Evolutionary conservation across 2,113 vertebrate species (phyloP), one percentile per base, ranked within the genome.

Genomic region (Gorsachius goisagi): DNA sequence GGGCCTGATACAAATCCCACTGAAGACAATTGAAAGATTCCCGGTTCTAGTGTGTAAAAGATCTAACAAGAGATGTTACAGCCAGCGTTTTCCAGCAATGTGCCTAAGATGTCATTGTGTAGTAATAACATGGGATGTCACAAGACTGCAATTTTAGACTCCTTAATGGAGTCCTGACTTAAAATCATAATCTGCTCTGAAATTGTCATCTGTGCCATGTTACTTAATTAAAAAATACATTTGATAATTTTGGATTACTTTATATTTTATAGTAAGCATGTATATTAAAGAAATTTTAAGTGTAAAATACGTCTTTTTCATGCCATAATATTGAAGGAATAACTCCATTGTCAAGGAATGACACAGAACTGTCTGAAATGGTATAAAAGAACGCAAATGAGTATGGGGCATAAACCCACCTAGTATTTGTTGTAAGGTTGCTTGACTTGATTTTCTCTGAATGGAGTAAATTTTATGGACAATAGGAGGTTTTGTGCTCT

Each of bases 391-490:
- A 26, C 12, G 75, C 11, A 69, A 52, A n/a, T 33, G 11, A 75
- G 1, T 22, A 30, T 44, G 33, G 15, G 30, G 63, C 39, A 82
- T 73, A 92, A 91, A 90, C 95, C 79, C 9, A 88, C 5, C 45
- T 32, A 45, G 15, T 5, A 60, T 80, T 82, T 74, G 13, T 69
- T 84, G 2, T 60, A 24, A 84, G 56, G 6, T 71, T 72, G 3
- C 12, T 87, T 91, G 45, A 24, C 26, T 87, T 88, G 39, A 77
- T 83, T 95, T 94, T 89, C 32, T 92, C 18, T 92, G 56, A 96
- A 72, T 76, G 9, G 32, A 81, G 21, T 2, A 94, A 68, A 63
- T 85, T 88, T 64, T 78, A 92, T 19, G 33, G 71, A 72, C 26
- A 59, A 79, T n/a, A 78, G 5, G 58, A 74, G 9, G 13, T 66